These are phyloP conservation scores for Telmatochromis sp. DNA, from an alignment of 2,113 vertebrate genomes.

Conservation along the genomic window DNA sequence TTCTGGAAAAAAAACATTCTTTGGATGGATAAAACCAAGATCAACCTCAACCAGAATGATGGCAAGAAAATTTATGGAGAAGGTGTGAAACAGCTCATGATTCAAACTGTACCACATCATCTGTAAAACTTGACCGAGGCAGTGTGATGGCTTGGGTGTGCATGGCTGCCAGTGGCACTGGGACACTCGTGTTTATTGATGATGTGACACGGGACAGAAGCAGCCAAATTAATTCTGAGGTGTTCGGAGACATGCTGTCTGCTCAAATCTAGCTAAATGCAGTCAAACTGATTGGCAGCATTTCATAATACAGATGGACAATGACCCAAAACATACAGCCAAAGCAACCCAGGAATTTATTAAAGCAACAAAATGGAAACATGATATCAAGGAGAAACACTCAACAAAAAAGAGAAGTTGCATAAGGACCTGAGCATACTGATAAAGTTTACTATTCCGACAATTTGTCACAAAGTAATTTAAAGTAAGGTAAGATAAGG, in stretches of 20 bases:
- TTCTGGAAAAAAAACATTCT: not conserved
- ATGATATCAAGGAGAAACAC: not conserved
- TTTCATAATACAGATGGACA: not conserved
- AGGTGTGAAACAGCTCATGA: not conserved
- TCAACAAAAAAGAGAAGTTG: not conserved
- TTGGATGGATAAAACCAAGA: not conserved
- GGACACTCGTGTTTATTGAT: not conserved
- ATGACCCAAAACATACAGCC: not conserved
- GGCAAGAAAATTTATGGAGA: not conserved
- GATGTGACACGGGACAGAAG: not conserved
- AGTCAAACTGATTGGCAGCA: not conserved
- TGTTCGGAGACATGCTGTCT: not conserved
- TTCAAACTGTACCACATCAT: not conserved
- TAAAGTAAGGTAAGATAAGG: not conserved
- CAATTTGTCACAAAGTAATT: slow-evolving; percentile 10
- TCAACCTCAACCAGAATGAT: not conserved
- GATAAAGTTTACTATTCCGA: not conserved
- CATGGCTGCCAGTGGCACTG: not conserved
- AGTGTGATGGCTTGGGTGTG: not conserved
- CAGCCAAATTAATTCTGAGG: not conserved
- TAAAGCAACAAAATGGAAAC: not conserved
- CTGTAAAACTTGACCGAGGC: not conserved
- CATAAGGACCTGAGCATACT: not conserved
- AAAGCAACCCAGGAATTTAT: not conserved
- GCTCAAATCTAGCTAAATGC: not conserved